Evolutionary conservation across 2,888 invertebrate species (phyloP), one percentile per base, ranked within the genome.

Genomic region (Hylaea fasciaria): DNA sequence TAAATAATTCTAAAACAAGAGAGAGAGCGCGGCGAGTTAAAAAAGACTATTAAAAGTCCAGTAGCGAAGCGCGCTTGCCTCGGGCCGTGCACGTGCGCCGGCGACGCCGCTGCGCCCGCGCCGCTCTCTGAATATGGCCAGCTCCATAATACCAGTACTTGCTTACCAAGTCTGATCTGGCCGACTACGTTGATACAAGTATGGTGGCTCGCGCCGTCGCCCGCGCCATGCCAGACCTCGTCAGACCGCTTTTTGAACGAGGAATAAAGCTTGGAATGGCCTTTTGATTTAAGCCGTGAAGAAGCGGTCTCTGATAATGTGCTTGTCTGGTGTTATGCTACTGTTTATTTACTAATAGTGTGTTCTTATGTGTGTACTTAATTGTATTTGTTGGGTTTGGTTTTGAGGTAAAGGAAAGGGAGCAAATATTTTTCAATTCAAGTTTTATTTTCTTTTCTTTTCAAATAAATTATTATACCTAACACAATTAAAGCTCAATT

Each of bases 401-500:
- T 62, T n/a, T 51, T 11, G 12, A 32, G 44, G 29, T 61, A 58
- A 83, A 74, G 74, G 73, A 89, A 87, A 89, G 74, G 82, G 74
- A 68, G 60, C 7, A 85, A 80, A 80, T 86, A 71, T 58, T 58
- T 77, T 72, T 83, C 70, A 81, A 80, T 73, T 73, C 59, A 69
- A 73, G 69, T 79, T 85, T 86, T 83, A 82, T 83, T 81, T 80
- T 77, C 65, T 57, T 73, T 73, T 74, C 70, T 72, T 73, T 70
- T 73, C 77, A 73, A 83, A 89, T 86, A 86, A 85, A 81, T 82
- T 82, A 86, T 78, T 82, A 83, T 71, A 52, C 78, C 85, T 88
- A 89, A 81, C 80, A 81, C 73, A 83, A 87, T 91, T 91, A 91
- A 91, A 91, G 91, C 91, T 90, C 73, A 74, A 69, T 75, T 74